phyloP scores from a whole-genome alignment of 2,113 vertebrate species.

The Varanus salvator region DNA sequence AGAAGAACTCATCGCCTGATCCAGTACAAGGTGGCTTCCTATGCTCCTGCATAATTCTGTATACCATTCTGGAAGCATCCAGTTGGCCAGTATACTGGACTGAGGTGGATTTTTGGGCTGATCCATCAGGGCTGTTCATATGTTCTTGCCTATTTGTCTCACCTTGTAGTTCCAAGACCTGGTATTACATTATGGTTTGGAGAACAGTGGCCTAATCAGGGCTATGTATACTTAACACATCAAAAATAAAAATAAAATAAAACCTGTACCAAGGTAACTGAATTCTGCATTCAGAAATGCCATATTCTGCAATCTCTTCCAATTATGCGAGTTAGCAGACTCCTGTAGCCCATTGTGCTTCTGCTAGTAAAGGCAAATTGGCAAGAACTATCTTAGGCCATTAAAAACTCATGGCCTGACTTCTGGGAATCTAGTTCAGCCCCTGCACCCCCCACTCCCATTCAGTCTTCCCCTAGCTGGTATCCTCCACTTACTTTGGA shows the following conservation, averaged over 20 bases:
- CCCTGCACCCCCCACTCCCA: not conserved
- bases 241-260: not conserved
- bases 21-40: too few relatives aligned
- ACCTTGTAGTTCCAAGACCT: not conserved
- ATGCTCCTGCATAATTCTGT: too few relatives aligned
- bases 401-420: not conserved
- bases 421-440: not conserved
- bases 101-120: not conserved
- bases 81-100: not conserved
- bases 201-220: not conserved
- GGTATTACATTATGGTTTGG: not conserved
- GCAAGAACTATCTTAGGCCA: not conserved
- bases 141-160: not conserved
- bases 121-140: not conserved
- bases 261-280: not conserved
- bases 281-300: not conserved
- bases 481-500: too few relatives aligned
- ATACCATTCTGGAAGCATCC: not conserved
- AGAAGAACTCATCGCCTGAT: too few relatives aligned
- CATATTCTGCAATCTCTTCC: not conserved
- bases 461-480: not conserved
- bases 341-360: not conserved
- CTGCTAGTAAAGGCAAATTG: not conserved
- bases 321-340: not conserved
- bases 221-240: not conserved